Evolutionary conservation across 2,797 vertebrate genomes (phyloP), one percentile per base, ranked within the genome.

Genomic region (Poecilia velifera): DNA sequence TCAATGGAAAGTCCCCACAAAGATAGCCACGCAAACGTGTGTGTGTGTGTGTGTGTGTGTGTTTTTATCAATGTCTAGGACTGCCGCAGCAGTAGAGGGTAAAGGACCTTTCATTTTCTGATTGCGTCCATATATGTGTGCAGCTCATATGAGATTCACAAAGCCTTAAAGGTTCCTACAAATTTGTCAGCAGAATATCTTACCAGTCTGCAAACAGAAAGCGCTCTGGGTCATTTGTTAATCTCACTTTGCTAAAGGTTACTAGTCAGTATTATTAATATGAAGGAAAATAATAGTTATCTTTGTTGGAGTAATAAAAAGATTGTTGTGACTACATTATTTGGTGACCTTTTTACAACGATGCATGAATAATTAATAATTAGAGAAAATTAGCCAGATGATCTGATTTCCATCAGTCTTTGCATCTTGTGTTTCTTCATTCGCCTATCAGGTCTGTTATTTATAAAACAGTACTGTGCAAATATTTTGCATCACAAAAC

Each of bases 1-100:
- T 31, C 31, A 31, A 31, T 31, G 31, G 31, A 31, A 31, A 31
- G 31, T 31, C 31, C 31, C 31, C 31, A 31, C 31, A 31, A 31
- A 31, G 31, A 31, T 31, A 31, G 31, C 31, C 31, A 31, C 31
- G 31, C 31, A 31, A 31, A 31, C 31, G 34, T 36, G 34, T 84
- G 71, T 73, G 78, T 66, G 75, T 72, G 66, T 53, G 36, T 4
- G 41, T 85, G 64, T 85, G 22, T 76, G 39, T 89, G 46, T 84
- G 62, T 85, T 18, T 81, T 53, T 78, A 78, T 90, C 62, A 39
- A 57, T 77, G 80, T 86, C 73, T 72, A 41, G 80, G 81, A 79
- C 82, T 72, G 57, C 77, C 71, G 82, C 74, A 76, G 82, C 74
- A 76, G 76, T 16, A 74, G 81, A 84, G 83, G 83, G 78, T 80